A percentile compares a stretch with the other conserved stretches of the same genome.
Conservation (phyloP, 2,888 invertebrate species). For the Lacanobia wlatinum region DNA sequence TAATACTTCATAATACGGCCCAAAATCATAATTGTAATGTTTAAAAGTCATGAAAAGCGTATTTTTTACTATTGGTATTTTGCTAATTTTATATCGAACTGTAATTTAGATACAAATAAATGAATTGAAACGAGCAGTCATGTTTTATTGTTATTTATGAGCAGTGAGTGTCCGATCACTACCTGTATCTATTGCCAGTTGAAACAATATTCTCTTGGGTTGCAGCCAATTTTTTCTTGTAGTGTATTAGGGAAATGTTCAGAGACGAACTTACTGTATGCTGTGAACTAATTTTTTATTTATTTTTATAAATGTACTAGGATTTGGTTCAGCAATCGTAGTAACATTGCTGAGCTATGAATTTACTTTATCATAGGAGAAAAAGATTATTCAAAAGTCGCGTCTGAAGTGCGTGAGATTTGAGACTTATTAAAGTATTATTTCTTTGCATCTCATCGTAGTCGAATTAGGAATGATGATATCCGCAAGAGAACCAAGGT, state of each 20-base stretch:
- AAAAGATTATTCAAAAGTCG: background rate
- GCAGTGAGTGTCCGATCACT: constrained; percentile 42
- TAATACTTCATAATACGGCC: background rate
- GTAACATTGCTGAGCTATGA: background rate
- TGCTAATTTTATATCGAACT: constrained; percentile 76
- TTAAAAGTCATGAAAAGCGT: constrained; percentile 62
- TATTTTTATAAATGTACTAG: background rate
- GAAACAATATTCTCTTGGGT: constrained; percentile 69
- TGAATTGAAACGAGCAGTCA: constrained; percentile 67
- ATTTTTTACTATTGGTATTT: constrained; percentile 76
- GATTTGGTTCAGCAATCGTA: background rate
- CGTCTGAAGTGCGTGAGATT: background rate
- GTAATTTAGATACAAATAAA: constrained; percentile 81
- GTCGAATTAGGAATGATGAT: too few species aligned
- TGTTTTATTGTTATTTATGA: constrained; percentile 56
- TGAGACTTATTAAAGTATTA: background rate
- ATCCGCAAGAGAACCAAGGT: too few species aligned
- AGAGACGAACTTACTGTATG: constrained; percentile 67
- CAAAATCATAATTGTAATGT: constrained; percentile 41
- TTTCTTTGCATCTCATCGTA: background rate
- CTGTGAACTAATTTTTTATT: background rate
- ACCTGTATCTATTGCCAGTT: constrained; percentile 62
- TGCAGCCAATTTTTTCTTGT: constrained; percentile 75
- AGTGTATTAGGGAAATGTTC: constrained; percentile 64
- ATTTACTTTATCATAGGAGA: background rate